A percentile compares a stretch with the other conserved stretches of the same genome.
phyloP scores from a whole-genome alignment of 1,140 invertebrate genomes.

The Fopius arisanus region DNA sequence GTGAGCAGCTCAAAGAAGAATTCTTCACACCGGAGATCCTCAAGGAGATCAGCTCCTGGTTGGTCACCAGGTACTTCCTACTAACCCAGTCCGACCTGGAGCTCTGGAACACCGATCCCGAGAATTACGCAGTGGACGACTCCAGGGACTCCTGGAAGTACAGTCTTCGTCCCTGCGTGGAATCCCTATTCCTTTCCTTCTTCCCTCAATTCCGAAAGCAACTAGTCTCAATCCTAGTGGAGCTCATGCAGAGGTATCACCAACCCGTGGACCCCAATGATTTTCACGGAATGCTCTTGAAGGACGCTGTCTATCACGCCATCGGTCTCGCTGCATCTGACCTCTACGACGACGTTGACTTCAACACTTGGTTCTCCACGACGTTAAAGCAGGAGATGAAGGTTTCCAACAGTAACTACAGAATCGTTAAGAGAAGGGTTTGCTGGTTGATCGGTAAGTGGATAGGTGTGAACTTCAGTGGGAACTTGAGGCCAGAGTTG shows the following conservation, averaged over 20 bases:
- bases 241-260: constrained; percentile 72
- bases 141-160: constrained; percentile 92
- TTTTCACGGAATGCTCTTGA: constrained; percentile 79
- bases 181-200: constrained; percentile 83
- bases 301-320: constrained; percentile 96
- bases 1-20: constrained; percentile 72
- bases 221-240: constrained; percentile 78
- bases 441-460: constrained; percentile 82
- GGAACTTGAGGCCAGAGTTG: constrained; percentile 78
- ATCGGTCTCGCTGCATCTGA: constrained; percentile 90
- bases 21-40: constrained; percentile 78
- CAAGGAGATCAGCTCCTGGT: constrained; percentile 80
- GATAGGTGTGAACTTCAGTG: constrained; percentile 82
- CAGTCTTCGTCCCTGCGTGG: constrained; percentile 80
- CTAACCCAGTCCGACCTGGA: constrained; percentile 84
- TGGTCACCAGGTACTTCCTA: constrained; percentile 89
- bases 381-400: constrained; percentile 84
- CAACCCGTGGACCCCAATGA: constrained; percentile 73
- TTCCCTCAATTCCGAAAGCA: constrained; percentile 81
- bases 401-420: constrained; percentile 83
- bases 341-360: constrained; percentile 91
- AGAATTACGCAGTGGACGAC: constrained; percentile 87
- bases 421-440: constrained; percentile 86
- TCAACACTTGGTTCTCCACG: constrained; percentile 91
- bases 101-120: constrained; percentile 90